Conservation (phyloP, 2,888 invertebrate genomes). For the Mongoloraphidia duomilia region DNA sequence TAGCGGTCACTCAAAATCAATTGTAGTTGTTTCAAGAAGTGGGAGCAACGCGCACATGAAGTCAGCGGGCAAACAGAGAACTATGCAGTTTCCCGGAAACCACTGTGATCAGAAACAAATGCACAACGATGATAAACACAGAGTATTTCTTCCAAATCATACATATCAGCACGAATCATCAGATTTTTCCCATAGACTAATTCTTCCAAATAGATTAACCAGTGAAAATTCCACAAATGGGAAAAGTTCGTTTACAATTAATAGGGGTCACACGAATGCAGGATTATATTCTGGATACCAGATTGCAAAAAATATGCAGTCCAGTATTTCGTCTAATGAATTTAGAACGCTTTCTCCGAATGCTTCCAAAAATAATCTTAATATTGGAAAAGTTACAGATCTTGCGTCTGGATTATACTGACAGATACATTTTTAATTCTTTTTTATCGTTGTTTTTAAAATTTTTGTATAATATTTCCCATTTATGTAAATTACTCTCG, state of each 20-base stretch:
- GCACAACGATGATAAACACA: conserved; percentile 24
- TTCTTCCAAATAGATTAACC: conserved; percentile 27
- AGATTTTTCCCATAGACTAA: conserved; percentile 31
- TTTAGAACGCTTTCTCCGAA: conserved; percentile 32
- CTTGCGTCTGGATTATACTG: conserved; percentile 59
- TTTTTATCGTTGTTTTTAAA: too few relatives aligned
- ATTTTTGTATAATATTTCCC: too few relatives aligned
- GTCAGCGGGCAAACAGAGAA: too few relatives aligned
- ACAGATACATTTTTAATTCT: conserved; percentile 7
- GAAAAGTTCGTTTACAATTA: conserved; percentile 40
- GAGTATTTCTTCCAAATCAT: conserved; percentile 25
- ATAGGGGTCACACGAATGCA: conserved; percentile 45
- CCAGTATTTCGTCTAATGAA: conserved; percentile 30
- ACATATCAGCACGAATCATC: conserved; percentile 17
- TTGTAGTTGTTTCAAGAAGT: background rate
- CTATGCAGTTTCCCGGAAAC: background rate
- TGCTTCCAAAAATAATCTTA: conserved; percentile 27
- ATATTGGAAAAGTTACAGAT: conserved; percentile 50
- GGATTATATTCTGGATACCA: conserved; percentile 49
- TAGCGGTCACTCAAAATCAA: background rate
- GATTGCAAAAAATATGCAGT: conserved; percentile 23
- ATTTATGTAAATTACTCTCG: too few relatives aligned
- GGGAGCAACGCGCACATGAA: background rate
- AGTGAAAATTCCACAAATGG: conserved; percentile 25
- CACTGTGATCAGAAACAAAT: background rate